Evolutionary conservation across 2,888 invertebrate species (phyloP), one percentile per base, ranked within the genome.

Genomic region (Drosophila anomalipes): DNA sequence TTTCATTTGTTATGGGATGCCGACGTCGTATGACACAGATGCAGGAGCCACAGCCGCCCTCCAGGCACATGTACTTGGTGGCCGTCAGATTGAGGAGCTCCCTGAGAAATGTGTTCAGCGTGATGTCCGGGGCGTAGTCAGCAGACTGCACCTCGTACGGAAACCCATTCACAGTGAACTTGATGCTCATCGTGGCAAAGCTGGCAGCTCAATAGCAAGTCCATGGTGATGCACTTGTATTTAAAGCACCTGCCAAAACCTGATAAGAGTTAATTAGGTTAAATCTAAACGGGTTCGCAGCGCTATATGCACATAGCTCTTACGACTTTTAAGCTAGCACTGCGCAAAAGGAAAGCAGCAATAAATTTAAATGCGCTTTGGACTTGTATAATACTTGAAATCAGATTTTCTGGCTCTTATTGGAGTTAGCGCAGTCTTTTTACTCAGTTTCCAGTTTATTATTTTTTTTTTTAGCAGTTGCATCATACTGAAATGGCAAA

Each of bases 41-140:
- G 77, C 96, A 96, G 49, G 94, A 94, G 0, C 96, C 96, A 85
- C 96, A 96, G 12, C 96, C 96, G 33, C 96, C 96, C 88, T 96
- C 96, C 35, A 94, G 93, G 80, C 96, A 96, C 95, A 96, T 95
- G 53, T 93, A 94, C 83, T 96, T 96, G 0, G 96, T 96, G 22
- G 95, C 96, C 39, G 94, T 94, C 1, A 96, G 92, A n/a, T 94
- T 94, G 4, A 94, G 94, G 83, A 94, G 92, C 6, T 95, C 94
- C 28, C 96, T 93, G 52, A 96, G 94, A 75, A 95, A 96, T 0
- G 94, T 93, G 77, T 95, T 95, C 16, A 96, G 92, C 0, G 95
- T 94, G 1, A 95, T 95, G 60, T 93, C 92, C 4, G 83, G 4
- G 90, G 92, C 87, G 60, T 92, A 3, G 93, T 92, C 70, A 91